These are phyloP conservation scores for Passerina amoena DNA, from an alignment of 2,113 vertebrate species.

Conservation along the genomic window DNA sequence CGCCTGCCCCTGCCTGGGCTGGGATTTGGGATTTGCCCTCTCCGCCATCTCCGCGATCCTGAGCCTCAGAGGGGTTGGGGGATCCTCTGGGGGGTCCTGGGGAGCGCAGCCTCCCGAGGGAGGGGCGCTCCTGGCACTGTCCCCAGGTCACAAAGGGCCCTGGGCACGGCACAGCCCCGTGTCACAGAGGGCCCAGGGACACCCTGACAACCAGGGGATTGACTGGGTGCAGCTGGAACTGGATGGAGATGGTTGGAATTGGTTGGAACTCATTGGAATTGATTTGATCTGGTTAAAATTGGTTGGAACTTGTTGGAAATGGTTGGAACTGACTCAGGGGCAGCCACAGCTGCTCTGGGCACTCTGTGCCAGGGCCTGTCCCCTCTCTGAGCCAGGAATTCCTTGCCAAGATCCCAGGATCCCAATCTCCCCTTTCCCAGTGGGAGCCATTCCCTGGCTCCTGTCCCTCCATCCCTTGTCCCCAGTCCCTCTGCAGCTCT, in stretches of 20 bases:
- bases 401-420: not conserved
- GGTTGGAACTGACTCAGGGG: too few relatives aligned
- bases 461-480: too few relatives aligned
- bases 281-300: not conserved
- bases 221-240: rapidly evolving
- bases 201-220: not conserved
- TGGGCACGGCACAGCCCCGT: rapidly evolving
- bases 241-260: too few relatives aligned
- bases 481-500: too few relatives aligned
- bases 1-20: rapidly evolving
- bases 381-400: not conserved
- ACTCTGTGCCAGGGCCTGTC: not conserved
- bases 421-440: not conserved
- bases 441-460: not conserved
- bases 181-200: not conserved
- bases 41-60: rapidly evolving
- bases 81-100: not conserved
- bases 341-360: not conserved
- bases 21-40: not conserved
- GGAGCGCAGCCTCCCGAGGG: rapidly evolving
- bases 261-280: not conserved
- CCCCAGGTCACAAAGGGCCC: not conserved
- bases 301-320: not conserved
- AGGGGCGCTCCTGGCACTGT: not conserved
- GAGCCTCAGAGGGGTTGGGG: rapidly evolving